Conservation (phyloP, 2,113 vertebrate genomes). For the Acrocephalus kingi region DNA sequence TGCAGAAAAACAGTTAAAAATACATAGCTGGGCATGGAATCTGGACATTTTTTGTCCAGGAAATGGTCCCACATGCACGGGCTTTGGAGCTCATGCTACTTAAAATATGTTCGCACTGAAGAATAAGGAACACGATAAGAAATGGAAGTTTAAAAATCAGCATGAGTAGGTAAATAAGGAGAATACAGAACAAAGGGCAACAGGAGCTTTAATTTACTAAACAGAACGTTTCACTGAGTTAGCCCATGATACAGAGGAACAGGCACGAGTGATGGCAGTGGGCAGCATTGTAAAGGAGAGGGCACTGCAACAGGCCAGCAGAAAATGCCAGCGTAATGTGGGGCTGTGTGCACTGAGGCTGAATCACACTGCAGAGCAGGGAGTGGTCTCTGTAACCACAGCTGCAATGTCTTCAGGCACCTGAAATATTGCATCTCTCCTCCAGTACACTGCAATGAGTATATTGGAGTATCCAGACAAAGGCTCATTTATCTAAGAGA, state of each 20-base stretch:
- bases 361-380: not conserved
- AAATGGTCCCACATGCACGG: not conserved
- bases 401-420: not conserved
- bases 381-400: not conserved
- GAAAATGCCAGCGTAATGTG: not conserved
- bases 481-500: not conserved
- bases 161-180: not conserved
- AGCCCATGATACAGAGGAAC: not conserved
- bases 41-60: not conserved
- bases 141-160: not conserved
- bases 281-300: not conserved
- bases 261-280: not conserved
- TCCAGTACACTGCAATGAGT: not conserved
- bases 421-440: not conserved
- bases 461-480: not conserved
- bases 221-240: not conserved
- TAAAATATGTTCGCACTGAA: rapidly evolving
- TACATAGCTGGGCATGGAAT: not conserved
- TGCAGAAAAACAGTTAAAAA: not conserved
- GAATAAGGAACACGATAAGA: not conserved
- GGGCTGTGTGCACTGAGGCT: not conserved
- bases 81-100: not conserved
- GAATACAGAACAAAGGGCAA: not conserved
- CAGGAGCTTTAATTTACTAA: not conserved
- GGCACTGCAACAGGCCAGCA: not conserved